Conservation (phyloP, 1,140 invertebrate genomes). For the Acyrthosiphon pisum region DNA sequence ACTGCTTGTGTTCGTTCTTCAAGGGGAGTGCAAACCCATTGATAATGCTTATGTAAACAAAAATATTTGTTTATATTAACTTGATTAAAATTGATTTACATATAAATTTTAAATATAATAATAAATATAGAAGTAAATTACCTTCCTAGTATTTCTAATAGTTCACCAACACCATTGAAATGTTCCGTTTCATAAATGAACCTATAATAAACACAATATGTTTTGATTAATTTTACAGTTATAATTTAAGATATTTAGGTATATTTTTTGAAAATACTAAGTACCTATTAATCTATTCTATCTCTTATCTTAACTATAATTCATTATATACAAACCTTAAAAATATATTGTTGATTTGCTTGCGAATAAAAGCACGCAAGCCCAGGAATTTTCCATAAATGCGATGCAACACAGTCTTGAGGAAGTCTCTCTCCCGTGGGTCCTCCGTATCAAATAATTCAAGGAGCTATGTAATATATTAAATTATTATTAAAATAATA, state of each 20-base stretch:
- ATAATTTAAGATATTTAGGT: neutral
- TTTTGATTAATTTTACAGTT: neutral
- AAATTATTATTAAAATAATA: neutral
- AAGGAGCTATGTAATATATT: slow-evolving; percentile 75
- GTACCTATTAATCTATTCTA: neutral
- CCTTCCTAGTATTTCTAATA: slow-evolving; percentile 97
- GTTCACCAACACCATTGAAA: slow-evolving; percentile 98
- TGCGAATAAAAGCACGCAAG: slow-evolving; percentile 96
- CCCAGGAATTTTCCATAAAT: slow-evolving; percentile 99
- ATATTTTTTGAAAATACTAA: neutral
- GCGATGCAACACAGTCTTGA: slow-evolving; percentile 98
- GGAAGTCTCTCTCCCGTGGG: slow-evolving; percentile 96
- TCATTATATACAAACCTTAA: slow-evolving; percentile 68
- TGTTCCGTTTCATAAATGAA: slow-evolving; percentile 99
- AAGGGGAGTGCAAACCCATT: slow-evolving; percentile 98
- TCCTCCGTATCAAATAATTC: slow-evolving; percentile 99
- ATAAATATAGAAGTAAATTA: slow-evolving; percentile 61
- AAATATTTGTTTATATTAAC: neutral
- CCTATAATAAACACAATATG: slow-evolving; percentile 67
- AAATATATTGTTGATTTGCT: slow-evolving; percentile 99
- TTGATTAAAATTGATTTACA: neutral
- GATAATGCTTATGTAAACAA: slow-evolving; percentile 81
- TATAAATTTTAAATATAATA: neutral
- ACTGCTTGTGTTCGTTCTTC: slow-evolving; percentile 97
- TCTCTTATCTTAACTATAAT: neutral